Evolutionary conservation across 2,888 invertebrate genomes (phyloP).

Genomic region (Teleogryllus oceanicus): DNA sequence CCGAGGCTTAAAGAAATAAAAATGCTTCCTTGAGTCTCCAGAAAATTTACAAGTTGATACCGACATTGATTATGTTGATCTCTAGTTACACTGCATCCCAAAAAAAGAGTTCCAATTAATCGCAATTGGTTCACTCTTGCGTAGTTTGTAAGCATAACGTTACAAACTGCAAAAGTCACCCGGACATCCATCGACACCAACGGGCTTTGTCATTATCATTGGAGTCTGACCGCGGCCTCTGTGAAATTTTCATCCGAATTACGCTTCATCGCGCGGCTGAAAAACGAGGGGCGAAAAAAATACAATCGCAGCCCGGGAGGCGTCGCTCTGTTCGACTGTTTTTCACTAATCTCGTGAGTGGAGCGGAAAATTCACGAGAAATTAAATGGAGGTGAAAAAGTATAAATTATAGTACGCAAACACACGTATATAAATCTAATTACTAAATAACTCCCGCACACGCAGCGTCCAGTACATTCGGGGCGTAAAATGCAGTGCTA

Average conservation of each 20-base stretch:
- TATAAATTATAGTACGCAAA: constrained; percentile 9
- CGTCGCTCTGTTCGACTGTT: constrained; percentile 18
- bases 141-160: too few relatives aligned
- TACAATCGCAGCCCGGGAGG: constrained; percentile 1
- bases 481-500: background rate
- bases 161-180: too few relatives aligned
- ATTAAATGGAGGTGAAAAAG: constrained; percentile 18
- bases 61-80: too few relatives aligned
- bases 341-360: constrained; percentile 18
- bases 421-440: constrained; percentile 18
- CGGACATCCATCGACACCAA: too few relatives aligned
- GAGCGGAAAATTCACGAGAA: constrained; percentile 18
- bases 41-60: too few relatives aligned
- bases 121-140: too few relatives aligned
- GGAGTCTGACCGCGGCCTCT: background rate
- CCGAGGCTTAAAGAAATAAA: too few relatives aligned
- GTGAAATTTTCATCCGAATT: constrained; percentile 18
- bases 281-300: constrained; percentile 9
- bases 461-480: background rate
- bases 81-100: too few relatives aligned
- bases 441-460: constrained; percentile 18
- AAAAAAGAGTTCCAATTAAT: too few relatives aligned
- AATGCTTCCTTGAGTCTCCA: too few relatives aligned
- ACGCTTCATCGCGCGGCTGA: constrained; percentile 18
- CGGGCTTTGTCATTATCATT: background rate